Base-by-base conservation (phyloP, 1,140 invertebrate species). In the Mizuhopecten yessoensis region DNA sequence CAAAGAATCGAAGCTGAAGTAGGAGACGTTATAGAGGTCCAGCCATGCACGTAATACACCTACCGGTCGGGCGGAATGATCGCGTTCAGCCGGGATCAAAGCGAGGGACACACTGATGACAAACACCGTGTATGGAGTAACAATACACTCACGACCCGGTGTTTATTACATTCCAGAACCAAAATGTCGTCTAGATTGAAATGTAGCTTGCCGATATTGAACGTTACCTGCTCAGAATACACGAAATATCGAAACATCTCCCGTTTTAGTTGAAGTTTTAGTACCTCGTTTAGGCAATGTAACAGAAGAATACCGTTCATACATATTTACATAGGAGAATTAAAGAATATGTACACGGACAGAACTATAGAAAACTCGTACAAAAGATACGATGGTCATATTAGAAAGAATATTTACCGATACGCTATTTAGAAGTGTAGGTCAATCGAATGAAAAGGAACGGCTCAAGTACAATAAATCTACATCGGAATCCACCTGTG, bases 1-100 rank as follows among this genome's bases (percentile, higher is more conserved):
- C 57, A 75, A 75, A 75, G 57, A 75, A 75, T 75, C 57, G 57
- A 75, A 75, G 57, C 57, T 75, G 57, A 75, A 75, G 57, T n/a
- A 75, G 57, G 29, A 75, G 57, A 75, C 57, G n/a, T n/a, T 75
- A 75, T 75, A 29, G 57, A 29, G n/a, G 57, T 75, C 11, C 57
- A n/a, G 23, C 17, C 57, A 75, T 75, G 57, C 57, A 29, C 1
- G n/a, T 75, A 75, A 75, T 75, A 29, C 57, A 29, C 57, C 57
- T 75, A n/a, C 57, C 57, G 57, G 57, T 75, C 5, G 57, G 57
- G 17, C 57, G n/a, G 57, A 75, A 0, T 29, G 23, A 75, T 75
- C 42, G 42, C 17, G 17, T 45, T 45, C 57, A 75, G 57, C 23
- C n/a, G n/a, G 5, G 57, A 75, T 75, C 57, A 75, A 75, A 75